A percentile compares a stretch with the other conserved stretches of the same genome.
Evolutionary conservation across 2,113 vertebrate species (phyloP).

Genomic region (Puffinus mauretanicus): DNA sequence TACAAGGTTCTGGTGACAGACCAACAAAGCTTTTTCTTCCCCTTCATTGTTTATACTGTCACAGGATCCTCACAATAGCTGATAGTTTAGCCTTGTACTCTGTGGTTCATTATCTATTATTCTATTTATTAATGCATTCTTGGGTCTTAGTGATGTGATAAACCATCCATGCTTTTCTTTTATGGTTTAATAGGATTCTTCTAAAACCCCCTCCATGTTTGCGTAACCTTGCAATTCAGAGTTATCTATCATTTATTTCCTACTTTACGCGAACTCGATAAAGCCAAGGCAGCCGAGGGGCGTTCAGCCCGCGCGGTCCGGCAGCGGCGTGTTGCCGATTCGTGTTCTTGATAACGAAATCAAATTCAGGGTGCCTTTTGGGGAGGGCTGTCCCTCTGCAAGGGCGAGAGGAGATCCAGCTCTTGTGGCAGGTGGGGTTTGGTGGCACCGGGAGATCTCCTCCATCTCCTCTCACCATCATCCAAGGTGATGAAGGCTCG

Average conservation of each 20-base stretch:
- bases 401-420: background rate
- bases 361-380: too few species aligned
- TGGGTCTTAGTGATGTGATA: constrained; percentile 65
- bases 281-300: background rate
- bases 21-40: constrained; percentile 55
- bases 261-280: background rate
- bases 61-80: constrained; percentile 50
- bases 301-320: fast-evolving
- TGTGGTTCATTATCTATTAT: constrained; percentile 59
- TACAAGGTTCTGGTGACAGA: constrained; percentile 59
- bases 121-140: constrained; percentile 69
- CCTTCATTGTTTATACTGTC: constrained; percentile 60
- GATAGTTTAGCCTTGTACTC: constrained; percentile 61
- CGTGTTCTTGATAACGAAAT: background rate
- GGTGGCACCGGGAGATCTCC: background rate
- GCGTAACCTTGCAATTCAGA: constrained; percentile 56
- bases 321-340: background rate
- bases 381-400: background rate
- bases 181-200: constrained; percentile 56
- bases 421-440: fast-evolving
- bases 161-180: constrained; percentile 61
- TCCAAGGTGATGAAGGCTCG: background rate
- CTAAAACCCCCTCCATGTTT: constrained; percentile 35
- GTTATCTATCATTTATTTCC: constrained; percentile 62
- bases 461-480: background rate